Evolutionary conservation across 2,888 invertebrate genomes (phyloP).

Genomic region (Leucophora obtusa): DNA sequence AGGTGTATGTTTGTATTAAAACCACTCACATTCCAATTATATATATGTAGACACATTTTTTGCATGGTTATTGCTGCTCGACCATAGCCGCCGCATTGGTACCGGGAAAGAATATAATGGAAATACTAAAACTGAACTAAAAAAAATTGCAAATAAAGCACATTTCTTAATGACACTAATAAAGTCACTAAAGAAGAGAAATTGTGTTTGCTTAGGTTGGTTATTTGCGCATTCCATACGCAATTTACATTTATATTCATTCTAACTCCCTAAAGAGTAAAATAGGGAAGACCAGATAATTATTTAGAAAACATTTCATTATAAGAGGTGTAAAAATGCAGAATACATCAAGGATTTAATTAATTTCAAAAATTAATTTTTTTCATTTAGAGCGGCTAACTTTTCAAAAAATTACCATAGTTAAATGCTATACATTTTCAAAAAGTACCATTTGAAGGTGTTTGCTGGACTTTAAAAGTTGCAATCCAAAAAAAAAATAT

Average conservation of each 20-base stretch:
- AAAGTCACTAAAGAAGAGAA: constrained; percentile 67
- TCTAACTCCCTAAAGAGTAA: neutral
- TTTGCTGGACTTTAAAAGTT: too few relatives aligned
- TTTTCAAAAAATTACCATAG: too few relatives aligned
- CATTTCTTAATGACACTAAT: constrained; percentile 74
- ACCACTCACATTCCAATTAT: constrained; percentile 59
- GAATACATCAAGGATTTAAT: too few relatives aligned
- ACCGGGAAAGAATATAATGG: constrained; percentile 20
- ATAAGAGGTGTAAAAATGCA: too few relatives aligned
- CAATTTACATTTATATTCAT: constrained; percentile 13
- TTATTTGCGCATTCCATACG: constrained; percentile 31
- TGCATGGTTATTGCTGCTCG: constrained; percentile 6
- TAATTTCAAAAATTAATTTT: neutral
- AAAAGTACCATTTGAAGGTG: too few relatives aligned
- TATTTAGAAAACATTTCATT: too few relatives aligned
- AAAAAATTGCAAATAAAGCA: constrained; percentile 49
- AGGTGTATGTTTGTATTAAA: constrained; percentile 42
- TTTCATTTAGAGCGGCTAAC: too few relatives aligned
- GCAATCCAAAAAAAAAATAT: too few relatives aligned
- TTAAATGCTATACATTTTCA: too few relatives aligned
- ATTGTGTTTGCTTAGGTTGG: constrained; percentile 13
- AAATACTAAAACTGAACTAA: constrained; percentile 18
- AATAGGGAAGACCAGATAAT: neutral
- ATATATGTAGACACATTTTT: constrained; percentile 42
- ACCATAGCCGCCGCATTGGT: constrained; percentile 13